Evolutionary conservation across 2,888 invertebrate genomes (phyloP).

Genomic region (Caenorhabditis sp.): DNA sequence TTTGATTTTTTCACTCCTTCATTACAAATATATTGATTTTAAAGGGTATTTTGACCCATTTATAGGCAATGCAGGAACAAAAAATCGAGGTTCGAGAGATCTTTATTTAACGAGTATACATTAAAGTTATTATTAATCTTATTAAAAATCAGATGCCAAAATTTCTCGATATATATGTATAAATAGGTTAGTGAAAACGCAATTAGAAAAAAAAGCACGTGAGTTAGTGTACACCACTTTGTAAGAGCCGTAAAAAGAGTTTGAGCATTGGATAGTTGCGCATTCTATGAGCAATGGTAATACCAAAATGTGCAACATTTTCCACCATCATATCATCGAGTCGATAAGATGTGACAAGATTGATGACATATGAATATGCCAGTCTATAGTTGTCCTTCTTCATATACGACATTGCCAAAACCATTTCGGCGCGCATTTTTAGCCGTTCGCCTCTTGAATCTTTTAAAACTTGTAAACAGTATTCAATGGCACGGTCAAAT

Average conservation of each 20-base stretch:
- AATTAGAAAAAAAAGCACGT: not conserved
- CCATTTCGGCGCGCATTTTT: constrained; percentile 21
- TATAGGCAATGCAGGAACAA: too few species aligned
- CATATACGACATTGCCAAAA: constrained; percentile 29
- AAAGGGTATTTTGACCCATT: not conserved
- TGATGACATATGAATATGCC: constrained; percentile 12
- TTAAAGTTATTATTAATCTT: too few species aligned
- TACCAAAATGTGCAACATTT: constrained; percentile 29
- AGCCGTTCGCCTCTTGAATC: not conserved
- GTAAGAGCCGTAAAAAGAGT: constrained; percentile 11
- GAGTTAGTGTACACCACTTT: constrained; percentile 20
- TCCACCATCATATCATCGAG: constrained; percentile 35
- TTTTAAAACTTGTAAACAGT: constrained; percentile 3
- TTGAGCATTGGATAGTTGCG: constrained; percentile 23
- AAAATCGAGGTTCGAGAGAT: not conserved
- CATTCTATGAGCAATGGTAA: constrained; percentile 31
- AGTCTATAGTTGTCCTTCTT: constrained; percentile 17
- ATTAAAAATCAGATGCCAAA: too few species aligned
- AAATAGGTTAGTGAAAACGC: not conserved
- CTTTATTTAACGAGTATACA: too few species aligned
- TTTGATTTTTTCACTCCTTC: not conserved
- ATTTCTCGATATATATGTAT: not conserved
- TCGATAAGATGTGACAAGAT: constrained; percentile 1
- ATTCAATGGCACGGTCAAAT: constrained; percentile 26
- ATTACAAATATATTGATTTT: not conserved